Evolutionary conservation across 2,113 vertebrate genomes (phyloP), one percentile per base, ranked within the genome.

Genomic region (Ophiodon elongatus): DNA sequence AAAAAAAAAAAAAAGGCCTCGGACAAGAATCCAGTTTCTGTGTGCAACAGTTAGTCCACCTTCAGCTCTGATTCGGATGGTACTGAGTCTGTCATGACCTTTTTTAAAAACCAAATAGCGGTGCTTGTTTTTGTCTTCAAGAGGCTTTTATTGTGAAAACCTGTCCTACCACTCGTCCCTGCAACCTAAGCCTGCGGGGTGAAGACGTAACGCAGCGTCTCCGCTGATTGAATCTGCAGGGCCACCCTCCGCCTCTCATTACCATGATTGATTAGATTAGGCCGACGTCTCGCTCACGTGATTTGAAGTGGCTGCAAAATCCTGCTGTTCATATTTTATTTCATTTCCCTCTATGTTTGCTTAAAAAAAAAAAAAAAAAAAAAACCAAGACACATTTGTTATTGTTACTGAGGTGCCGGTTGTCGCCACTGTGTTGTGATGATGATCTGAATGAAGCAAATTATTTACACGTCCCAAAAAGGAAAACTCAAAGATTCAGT

Each of bases 1-100:
- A 57, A 90, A 88, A n/a, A 37, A 21, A 37, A 88, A 83, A 77
- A 64, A 80, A 79, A 79, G 73, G 74, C 80, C 73, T 88, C 41
- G 4, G 63, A 86, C 79, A 81, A 82, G 79, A 89, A 89, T 90
- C 82, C 35, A 75, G 65, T 87, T 91, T 90, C 84, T 92, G 88
- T 73, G 27, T 78, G 83, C 87, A 72, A 76, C 68, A 65, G 91
- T 87, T 62, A 74, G 82, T 73, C 70, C 67, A 17, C 57, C 15
- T n/a, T 25, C 45, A 85, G 27, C 70, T 52, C 41, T 3, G 31
- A 89, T 85, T 73, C 7, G 66, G 75, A 54, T 47, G 66, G 56
- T 8, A 41, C 66, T n/a, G 79, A 88, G 63, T 90, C 50, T 73
- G 15, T 74, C 70, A 64, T 39, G 65, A 54, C 71, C 60, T 47